phyloP scores from a whole-genome alignment of 2,113 vertebrate species.

The Cephalopholis sonnerati region DNA sequence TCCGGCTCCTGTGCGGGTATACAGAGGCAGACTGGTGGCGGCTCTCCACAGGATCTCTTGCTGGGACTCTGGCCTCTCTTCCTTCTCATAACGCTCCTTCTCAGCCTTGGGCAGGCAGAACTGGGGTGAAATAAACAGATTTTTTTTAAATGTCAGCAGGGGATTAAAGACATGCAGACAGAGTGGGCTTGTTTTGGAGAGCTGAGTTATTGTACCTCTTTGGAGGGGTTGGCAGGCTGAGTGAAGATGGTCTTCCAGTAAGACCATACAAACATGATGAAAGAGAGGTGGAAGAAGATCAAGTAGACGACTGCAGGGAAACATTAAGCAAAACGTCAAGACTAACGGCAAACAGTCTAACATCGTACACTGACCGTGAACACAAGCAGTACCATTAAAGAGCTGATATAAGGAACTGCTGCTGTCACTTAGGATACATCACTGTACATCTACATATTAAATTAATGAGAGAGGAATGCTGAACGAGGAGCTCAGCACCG shows the following conservation, averaged over 20 bases:
- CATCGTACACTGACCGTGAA: neutral
- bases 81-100: conserved; percentile 92
- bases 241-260: conserved; percentile 99
- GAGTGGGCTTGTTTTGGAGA: neutral
- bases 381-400: neutral
- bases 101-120: conserved; percentile 91
- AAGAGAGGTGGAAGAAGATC: conserved; percentile 95
- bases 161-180: conserved; percentile 7
- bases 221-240: conserved; percentile 91
- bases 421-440: neutral
- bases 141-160: neutral
- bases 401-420: neutral
- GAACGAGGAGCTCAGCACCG: conserved; percentile 31
- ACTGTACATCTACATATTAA: conserved; percentile 23
- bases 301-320: conserved; percentile 92
- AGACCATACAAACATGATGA: conserved; percentile 98
- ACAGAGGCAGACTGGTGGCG: conserved; percentile 91
- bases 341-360: neutral
- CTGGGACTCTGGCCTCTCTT: conserved; percentile 89
- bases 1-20: conserved; percentile 91
- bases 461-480: conserved; percentile 49
- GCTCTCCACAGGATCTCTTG: conserved; percentile 92
- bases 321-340: conserved; percentile 70
- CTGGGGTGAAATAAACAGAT: conserved; percentile 68
- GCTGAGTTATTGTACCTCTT: conserved; percentile 87